Evolutionary conservation across 2,113 vertebrate genomes (phyloP).

Genomic region (Tragelaphus buxtoni): DNA sequence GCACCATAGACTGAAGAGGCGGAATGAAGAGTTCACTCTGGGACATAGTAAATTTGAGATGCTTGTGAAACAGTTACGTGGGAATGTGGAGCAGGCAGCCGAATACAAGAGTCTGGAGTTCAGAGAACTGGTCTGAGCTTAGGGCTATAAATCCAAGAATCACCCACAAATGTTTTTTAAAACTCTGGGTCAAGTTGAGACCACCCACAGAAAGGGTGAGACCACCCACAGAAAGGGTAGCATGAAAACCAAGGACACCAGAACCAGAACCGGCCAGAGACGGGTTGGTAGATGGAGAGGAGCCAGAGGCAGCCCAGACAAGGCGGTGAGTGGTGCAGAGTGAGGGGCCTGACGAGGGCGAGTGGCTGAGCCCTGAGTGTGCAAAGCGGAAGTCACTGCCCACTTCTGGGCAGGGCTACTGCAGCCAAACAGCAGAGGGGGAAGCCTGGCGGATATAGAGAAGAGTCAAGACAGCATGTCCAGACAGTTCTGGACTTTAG

Average conservation of each 20-base stretch:
- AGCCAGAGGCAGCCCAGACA: not conserved
- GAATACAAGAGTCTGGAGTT: not conserved
- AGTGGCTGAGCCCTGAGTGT: not conserved
- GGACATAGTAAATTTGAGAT: not conserved
- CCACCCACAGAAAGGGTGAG: no score
- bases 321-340: not conserved
- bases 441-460: rapidly evolving
- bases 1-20: not conserved
- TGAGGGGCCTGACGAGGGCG: not conserved
- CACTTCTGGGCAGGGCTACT: no score
- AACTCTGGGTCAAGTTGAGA: not conserved
- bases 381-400: no score
- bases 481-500: not conserved
- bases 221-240: not conserved
- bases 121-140: not conserved
- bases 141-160: not conserved
- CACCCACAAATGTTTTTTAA: not conserved
- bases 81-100: not conserved
- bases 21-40: not conserved
- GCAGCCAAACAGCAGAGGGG: rapidly evolving
- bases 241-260: not conserved
- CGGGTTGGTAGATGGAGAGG: not conserved
- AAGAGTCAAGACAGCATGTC: not conserved
- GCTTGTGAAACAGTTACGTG: not conserved
- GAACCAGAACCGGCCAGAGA: not conserved